Conservation (phyloP, 2,888 invertebrate species). For the Beris chalybata region DNA sequence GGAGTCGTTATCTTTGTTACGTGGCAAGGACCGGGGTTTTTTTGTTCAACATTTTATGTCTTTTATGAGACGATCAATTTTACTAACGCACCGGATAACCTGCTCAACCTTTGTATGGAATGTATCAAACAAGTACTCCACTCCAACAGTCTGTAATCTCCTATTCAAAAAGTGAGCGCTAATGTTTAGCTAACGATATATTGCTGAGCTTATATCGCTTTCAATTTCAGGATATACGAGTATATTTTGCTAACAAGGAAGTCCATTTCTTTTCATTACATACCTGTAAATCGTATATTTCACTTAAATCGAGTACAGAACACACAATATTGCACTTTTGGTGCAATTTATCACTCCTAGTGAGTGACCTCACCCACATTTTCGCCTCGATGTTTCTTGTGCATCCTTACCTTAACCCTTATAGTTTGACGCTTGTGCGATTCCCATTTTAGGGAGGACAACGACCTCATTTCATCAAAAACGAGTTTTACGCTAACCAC, state of each 20-base stretch:
- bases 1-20: constrained; percentile 34
- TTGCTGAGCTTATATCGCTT: background rate
- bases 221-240: background rate
- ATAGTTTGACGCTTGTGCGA: no score
- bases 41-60: no score
- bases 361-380: background rate
- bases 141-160: no score
- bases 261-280: background rate
- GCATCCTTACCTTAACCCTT: background rate
- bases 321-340: background rate
- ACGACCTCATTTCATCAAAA: constrained; percentile 12
- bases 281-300: background rate
- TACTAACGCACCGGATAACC: no score
- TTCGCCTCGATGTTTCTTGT: no score
- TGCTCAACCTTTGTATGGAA: no score
- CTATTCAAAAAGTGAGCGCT: no score
- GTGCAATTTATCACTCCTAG: constrained; percentile 12
- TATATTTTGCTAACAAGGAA: background rate
- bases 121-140: no score
- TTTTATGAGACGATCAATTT: no score
- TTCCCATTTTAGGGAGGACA: background rate
- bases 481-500: background rate
- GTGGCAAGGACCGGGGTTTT: background rate
- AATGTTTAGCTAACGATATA: background rate
- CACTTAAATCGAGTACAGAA: constrained; percentile 11